Base-by-base conservation (phyloP, 2,888 invertebrate genomes). In the Eremobia ochroleuca region DNA sequence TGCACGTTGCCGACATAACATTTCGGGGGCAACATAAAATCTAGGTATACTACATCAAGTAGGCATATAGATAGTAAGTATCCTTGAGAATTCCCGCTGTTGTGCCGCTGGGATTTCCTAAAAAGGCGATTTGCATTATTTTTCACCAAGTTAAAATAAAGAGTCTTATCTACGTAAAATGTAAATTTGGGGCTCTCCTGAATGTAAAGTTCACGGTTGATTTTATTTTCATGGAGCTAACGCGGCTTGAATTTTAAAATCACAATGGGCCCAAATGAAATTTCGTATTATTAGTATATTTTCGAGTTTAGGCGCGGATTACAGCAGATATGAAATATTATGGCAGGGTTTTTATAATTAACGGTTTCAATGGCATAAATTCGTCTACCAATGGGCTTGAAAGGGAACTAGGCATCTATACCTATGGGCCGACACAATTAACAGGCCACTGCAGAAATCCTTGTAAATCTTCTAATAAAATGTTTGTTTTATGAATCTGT, bases 201-300 rank as follows among this genome's bases (percentile, higher is more conserved):
- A 94, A 94, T 94, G 91, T 91, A 93, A 93, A 94, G 92, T 94
- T 95, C 93, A 94, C 91, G 93, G 92, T 93, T 94, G 94, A 95
- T 94, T 95, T 94, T 94, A 94, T 94, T 95, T 93, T 91, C 91
- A 93, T 89, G 90, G 84, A 83, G 85, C 81, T 83, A 88, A 92
- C 92, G 92, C 85, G 86, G 80, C 77, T 81, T 87, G 95, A 95
- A 94, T 95, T 93, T 94, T 91, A 90, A 93, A 93, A 92, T 90
- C 86, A 88, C 85, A 83, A 87, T 88, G 85, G 83, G 80, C 79
- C 81, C 80, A 90, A 91, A 92, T 92, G 89, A 92, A 91, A 90
- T 91, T 88, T 85, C 85, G 75, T 77, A 64, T 77, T 81, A 77
- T 76, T 79, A 83, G 83, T 82, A 74, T 80, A 75, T 84, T 81